Conservation (phyloP, 2,888 invertebrate species). For the Mythimna pallens region DNA sequence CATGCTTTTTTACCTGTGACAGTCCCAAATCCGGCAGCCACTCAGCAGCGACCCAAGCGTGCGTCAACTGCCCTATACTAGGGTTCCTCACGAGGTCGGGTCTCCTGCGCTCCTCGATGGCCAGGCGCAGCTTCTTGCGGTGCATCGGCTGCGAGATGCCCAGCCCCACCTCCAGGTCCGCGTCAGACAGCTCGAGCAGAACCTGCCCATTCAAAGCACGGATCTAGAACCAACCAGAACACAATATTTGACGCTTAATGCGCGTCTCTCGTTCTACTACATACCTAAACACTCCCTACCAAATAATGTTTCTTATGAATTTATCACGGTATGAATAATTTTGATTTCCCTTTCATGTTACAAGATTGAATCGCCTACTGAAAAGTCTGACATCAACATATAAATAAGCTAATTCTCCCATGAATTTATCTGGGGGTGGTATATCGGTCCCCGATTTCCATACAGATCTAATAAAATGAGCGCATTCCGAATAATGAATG, state of each 20-base stretch:
- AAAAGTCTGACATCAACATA: constrained; percentile 68
- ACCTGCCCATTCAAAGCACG: constrained; percentile 94
- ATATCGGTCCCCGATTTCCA: constrained; percentile 79
- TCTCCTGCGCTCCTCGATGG: constrained; percentile 97
- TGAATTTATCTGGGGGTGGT: constrained; percentile 76
- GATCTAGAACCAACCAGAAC: constrained; percentile 92
- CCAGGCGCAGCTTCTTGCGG: constrained; percentile 97
- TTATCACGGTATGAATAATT: constrained; percentile 40
- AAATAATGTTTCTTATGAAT: constrained; percentile 38
- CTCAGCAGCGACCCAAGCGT: constrained; percentile 98
- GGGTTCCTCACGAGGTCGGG: constrained; percentile 97
- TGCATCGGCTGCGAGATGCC: constrained; percentile 98
- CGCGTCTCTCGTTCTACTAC: constrained; percentile 81
- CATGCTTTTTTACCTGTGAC: constrained; percentile 90
- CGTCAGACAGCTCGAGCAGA: constrained; percentile 97
- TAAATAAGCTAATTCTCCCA: constrained; percentile 76
- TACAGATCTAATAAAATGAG: constrained; percentile 83
- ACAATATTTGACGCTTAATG: constrained; percentile 90
- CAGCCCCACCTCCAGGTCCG: constrained; percentile 97
- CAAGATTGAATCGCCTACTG: constrained; percentile 45
- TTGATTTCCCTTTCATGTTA: constrained; percentile 46
- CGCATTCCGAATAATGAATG: constrained; percentile 78
- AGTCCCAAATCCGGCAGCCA: constrained; percentile 98
- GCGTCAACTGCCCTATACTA: constrained; percentile 96
- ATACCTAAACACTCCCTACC: constrained; percentile 44